Conservation (phyloP, 1,140 invertebrate genomes). For the Sinonovacula constricta region DNA sequence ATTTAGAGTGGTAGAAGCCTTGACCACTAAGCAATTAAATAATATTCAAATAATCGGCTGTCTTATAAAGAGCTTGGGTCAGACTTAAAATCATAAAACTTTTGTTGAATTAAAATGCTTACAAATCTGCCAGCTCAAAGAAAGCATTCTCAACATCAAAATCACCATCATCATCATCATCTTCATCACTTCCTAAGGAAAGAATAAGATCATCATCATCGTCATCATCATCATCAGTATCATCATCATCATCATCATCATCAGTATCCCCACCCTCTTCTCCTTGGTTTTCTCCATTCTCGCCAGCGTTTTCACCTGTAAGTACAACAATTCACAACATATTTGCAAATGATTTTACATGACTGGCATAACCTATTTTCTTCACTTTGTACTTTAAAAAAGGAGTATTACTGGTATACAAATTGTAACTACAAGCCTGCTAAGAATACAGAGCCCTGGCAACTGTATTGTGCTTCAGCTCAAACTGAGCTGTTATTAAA, state of each 20-base stretch:
- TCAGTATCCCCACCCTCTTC: constrained; percentile 47
- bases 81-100: too few relatives aligned
- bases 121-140: constrained; percentile 49
- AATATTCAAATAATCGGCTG: too few relatives aligned
- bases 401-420: too few relatives aligned
- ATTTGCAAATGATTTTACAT: not conserved
- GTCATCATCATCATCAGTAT: constrained; percentile 72
- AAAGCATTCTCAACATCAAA: constrained; percentile 32
- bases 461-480: too few relatives aligned
- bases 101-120: too few relatives aligned
- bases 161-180: constrained; percentile 35
- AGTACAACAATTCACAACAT: not conserved
- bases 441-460: too few relatives aligned
- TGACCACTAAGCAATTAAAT: too few relatives aligned
- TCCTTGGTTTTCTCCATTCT: constrained; percentile 14
- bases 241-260: constrained; percentile 56
- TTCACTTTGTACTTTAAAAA: too few relatives aligned
- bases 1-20: too few relatives aligned
- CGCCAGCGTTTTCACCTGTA: not conserved
- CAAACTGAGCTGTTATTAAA: too few relatives aligned
- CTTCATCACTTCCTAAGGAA: constrained; percentile 32
- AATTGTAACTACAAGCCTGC: too few relatives aligned
- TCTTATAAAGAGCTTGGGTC: too few relatives aligned
- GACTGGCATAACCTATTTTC: not conserved
- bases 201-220: constrained; percentile 70